Evolutionary conservation across 2,888 invertebrate genomes (phyloP).

Genomic region (Chouioia cunea): DNA sequence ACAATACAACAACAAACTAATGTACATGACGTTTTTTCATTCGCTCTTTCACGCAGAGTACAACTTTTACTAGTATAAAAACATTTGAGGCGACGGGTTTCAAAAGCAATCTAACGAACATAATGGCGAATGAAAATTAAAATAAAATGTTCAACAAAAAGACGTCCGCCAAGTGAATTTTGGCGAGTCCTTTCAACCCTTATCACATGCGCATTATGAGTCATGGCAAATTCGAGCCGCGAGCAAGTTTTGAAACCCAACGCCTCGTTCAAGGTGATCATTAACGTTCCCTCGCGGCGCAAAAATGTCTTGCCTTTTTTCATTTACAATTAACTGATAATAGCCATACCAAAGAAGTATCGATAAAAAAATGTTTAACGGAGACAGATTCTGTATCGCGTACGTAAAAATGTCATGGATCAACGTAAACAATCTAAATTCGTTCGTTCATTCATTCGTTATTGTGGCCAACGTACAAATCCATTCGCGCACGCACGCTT

Average conservation of each 20-base stretch:
- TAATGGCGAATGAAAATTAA: too few relatives aligned
- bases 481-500: slow-evolving; percentile 41
- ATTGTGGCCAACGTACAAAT: slow-evolving; percentile 38
- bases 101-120: too few relatives aligned
- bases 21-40: slow-evolving; percentile 31
- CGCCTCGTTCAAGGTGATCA: too few relatives aligned
- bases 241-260: too few relatives aligned
- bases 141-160: too few relatives aligned
- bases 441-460: slow-evolving; percentile 35
- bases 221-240: too few relatives aligned
- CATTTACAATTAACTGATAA: slow-evolving; percentile 49
- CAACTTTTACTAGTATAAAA: too few relatives aligned
- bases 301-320: slow-evolving; percentile 46
- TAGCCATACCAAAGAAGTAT: slow-evolving; percentile 50
- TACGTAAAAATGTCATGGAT: slow-evolving; percentile 61
- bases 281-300: slow-evolving; percentile 32
- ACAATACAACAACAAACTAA: slow-evolving; percentile 42
- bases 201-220: too few relatives aligned
- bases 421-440: slow-evolving; percentile 56
- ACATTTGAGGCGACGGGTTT: too few relatives aligned
- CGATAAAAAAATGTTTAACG: slow-evolving; percentile 44
- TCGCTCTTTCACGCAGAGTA: slow-evolving; percentile 5
- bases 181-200: too few relatives aligned
- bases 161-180: too few relatives aligned
- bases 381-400: slow-evolving; percentile 27